Conservation (phyloP, 2,888 invertebrate species). For the Nineta flava region DNA sequence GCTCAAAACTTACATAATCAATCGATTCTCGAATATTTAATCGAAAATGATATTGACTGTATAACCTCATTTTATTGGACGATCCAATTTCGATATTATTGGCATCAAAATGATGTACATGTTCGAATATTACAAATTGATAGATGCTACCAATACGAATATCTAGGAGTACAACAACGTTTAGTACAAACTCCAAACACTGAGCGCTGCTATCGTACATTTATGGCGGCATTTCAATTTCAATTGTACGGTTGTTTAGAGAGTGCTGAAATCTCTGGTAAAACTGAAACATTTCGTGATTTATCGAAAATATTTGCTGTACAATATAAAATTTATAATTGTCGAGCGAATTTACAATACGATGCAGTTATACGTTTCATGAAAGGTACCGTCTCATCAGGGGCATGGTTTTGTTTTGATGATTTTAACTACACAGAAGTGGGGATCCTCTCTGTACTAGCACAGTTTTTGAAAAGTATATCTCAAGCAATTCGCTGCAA, state of each 20-base stretch:
- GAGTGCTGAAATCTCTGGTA: constrained; percentile 77
- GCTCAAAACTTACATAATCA: constrained; percentile 38
- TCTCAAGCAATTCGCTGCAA: constrained; percentile 56
- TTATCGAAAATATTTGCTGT: constrained; percentile 83
- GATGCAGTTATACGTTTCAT: constrained; percentile 76
- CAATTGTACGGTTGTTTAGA: constrained; percentile 75
- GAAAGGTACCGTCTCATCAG: constrained; percentile 67
- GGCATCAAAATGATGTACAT: constrained; percentile 42
- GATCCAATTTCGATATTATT: constrained; percentile 67
- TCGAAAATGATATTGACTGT: constrained; percentile 43
- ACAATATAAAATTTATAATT: constrained; percentile 78
- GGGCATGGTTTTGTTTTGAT: constrained; percentile 81
- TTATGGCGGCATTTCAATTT: constrained; percentile 68
- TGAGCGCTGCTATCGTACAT: constrained; percentile 66
- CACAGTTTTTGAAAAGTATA: constrained; percentile 71
- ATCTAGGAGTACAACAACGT: constrained; percentile 64
- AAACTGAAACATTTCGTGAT: constrained; percentile 86
- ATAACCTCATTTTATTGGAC: constrained; percentile 75
- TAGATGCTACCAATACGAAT: constrained; percentile 69
- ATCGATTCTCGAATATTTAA: constrained; percentile 49
- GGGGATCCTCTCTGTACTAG: constrained; percentile 72
- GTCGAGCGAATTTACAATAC: constrained; percentile 73
- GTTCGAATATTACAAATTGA: constrained; percentile 67
- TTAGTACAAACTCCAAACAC: constrained; percentile 61
- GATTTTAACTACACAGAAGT: constrained; percentile 76